Conservation (phyloP, 2,113 vertebrate genomes). For the Anoplopoma fimbria region DNA sequence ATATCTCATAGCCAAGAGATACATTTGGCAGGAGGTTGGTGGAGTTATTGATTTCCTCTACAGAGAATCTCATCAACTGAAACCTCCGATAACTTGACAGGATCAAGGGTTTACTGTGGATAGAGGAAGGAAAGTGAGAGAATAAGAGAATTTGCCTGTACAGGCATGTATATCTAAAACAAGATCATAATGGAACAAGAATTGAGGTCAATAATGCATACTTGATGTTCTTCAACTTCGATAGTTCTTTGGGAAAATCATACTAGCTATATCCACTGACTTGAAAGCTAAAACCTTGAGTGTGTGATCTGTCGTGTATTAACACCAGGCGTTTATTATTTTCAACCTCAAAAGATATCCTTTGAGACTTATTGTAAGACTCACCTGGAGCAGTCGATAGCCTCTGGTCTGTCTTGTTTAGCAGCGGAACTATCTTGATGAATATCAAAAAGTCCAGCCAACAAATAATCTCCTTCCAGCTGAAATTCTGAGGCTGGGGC, state of each 20-base stretch:
- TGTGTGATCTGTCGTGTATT: not conserved
- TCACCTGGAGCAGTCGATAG: conserved; percentile 71
- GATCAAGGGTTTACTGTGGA: conserved; percentile 69
- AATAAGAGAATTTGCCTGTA: not conserved
- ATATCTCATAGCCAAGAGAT: conserved; percentile 87
- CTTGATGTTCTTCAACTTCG: not conserved
- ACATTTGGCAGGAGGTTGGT: conserved; percentile 85
- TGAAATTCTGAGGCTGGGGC: conserved; percentile 63
- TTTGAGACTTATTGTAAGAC: conserved; percentile 21
- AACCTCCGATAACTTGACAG: conserved; percentile 79
- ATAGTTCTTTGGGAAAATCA: not conserved
- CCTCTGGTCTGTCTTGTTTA: conserved; percentile 52
- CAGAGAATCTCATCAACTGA: conserved; percentile 86
- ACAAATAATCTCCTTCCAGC: conserved; percentile 73
- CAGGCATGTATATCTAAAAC: not conserved
- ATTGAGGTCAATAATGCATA: not conserved
- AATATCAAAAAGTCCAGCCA: conserved; percentile 78
- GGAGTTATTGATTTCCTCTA: conserved; percentile 91
- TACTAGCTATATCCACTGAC: not conserved
- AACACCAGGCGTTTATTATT: not conserved
- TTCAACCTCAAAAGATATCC: not conserved
- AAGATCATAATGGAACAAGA: not conserved
- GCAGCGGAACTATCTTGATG: not conserved
- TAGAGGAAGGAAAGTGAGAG: not conserved
- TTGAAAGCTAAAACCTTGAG: not conserved